phyloP scores from a whole-genome alignment of 2,888 invertebrate species.

The Dryocosmus kuriphilus region DNA sequence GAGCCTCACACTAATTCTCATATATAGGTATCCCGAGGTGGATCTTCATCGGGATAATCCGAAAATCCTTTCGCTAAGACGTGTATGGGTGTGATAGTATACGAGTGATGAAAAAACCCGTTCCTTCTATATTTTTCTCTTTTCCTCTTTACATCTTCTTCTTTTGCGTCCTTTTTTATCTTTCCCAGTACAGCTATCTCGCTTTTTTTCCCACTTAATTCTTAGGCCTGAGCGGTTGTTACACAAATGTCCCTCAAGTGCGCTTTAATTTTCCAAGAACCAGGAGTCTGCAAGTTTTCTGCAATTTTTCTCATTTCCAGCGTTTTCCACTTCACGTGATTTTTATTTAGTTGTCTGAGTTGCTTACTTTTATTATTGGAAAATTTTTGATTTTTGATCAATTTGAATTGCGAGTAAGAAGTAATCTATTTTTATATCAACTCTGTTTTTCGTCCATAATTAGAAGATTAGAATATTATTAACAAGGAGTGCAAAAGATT shows the following conservation, averaged over 20 bases:
- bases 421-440: no score
- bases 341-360: neutral
- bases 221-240: neutral
- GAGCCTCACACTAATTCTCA: no score
- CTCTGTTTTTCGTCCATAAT: no score
- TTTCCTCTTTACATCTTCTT: neutral
- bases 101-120: neutral
- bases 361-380: no score
- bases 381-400: no score
- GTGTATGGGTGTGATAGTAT: neutral
- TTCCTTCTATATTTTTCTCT: neutral
- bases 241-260: neutral
- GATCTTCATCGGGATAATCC: neutral
- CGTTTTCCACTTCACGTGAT: neutral
- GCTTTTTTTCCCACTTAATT: neutral
- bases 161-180: no score
- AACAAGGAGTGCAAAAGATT: no score
- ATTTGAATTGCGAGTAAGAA: no score
- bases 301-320: neutral
- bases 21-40: neutral
- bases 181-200: neutral
- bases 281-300: neutral
- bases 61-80: conserved; percentile 17
- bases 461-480: no score
- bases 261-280: neutral